Evolutionary conservation across 1,140 invertebrate genomes (phyloP).

Genomic region (Trichogramma pretiosum): DNA sequence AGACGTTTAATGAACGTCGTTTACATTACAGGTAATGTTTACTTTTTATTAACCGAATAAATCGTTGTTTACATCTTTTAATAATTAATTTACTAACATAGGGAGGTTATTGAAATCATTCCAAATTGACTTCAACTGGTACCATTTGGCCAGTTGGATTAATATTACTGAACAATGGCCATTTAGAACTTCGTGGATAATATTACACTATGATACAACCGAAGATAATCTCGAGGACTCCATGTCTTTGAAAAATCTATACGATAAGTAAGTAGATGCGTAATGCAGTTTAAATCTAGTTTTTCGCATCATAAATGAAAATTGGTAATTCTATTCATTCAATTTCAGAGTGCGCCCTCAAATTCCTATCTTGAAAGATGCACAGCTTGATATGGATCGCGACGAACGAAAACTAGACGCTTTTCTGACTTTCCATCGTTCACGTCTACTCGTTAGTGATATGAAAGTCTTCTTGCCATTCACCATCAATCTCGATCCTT

Average conservation of each 20-base stretch:
- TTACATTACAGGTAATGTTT: constrained; percentile 74
- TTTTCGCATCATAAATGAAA: no score
- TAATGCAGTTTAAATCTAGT: no score
- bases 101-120: constrained; percentile 93
- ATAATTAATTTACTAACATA: constrained; percentile 31
- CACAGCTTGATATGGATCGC: constrained; percentile 83
- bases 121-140: constrained; percentile 99
- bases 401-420: constrained; percentile 91
- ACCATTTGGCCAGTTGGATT: constrained; percentile 92
- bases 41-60: background rate
- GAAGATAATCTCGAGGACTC: constrained; percentile 82
- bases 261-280: constrained; percentile 82
- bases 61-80: background rate
- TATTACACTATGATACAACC: constrained; percentile 82
- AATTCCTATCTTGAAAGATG: constrained; percentile 76
- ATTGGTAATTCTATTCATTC: no score
- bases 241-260: constrained; percentile 76
- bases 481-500: constrained; percentile 93
- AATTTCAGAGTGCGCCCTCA: constrained; percentile 61
- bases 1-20: constrained; percentile 94
- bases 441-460: constrained; percentile 71
- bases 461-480: constrained; percentile 92
- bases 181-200: constrained; percentile 93
- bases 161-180: constrained; percentile 99
- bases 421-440: constrained; percentile 80